Percentiles rank a stretch among this genome's conserved stretches.
These are phyloP conservation scores for Yponomeuta malinellus DNA, from an alignment of 2,888 invertebrate genomes.

Conservation along the genomic window DNA sequence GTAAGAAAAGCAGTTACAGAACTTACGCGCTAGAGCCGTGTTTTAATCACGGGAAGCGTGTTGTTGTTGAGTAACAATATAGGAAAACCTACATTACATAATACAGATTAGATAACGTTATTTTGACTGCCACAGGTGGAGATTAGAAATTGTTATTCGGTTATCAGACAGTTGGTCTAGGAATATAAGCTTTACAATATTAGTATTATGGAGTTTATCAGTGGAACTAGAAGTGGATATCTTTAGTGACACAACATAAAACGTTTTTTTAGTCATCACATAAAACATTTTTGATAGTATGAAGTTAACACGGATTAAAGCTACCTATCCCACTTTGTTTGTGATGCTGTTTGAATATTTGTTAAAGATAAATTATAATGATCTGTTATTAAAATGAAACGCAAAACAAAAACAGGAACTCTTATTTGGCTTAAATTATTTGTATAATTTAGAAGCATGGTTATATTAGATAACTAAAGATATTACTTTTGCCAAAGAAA, in stretches of 20 bases:
- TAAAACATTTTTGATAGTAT: no score
- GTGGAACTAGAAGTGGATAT: neutral
- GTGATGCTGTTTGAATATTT: no score
- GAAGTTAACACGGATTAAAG: no score
- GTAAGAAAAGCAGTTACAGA: no score
- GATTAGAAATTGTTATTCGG: neutral
- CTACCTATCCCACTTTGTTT: no score
- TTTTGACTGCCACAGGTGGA: neutral
- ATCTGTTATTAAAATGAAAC: no score
- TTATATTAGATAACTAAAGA: no score
- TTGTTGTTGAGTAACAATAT: neutral
- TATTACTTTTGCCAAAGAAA: no score
- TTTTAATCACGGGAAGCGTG: neutral
- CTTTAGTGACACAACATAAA: neutral
- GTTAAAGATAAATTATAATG: no score
- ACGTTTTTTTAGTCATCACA: neutral
- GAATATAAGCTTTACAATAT: neutral
- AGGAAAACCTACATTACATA: neutral
- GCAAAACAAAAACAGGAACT: no score
- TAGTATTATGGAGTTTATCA: neutral
- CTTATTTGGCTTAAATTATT: no score
- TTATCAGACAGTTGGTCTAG: neutral
- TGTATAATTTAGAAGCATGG: no score
- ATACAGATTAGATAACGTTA: neutral
- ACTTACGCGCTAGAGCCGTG: neutral